Evolutionary conservation across 2,888 invertebrate genomes (phyloP).

Genomic region (Agonopterix subpropinquella): DNA sequence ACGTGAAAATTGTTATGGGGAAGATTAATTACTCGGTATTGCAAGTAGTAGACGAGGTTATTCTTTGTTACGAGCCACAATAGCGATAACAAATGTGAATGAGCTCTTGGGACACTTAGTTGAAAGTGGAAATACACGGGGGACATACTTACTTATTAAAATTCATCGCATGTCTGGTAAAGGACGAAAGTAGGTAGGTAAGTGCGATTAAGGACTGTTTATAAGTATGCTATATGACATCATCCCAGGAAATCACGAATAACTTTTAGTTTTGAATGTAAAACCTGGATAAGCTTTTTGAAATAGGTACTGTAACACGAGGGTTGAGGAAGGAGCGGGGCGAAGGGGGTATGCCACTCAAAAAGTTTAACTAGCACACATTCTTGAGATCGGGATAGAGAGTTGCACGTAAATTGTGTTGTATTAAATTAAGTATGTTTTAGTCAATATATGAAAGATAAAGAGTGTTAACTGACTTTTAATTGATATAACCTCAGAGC

Average conservation of each 20-base stretch:
- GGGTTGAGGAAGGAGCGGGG: too few relatives aligned
- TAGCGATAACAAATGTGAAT: slow-evolving; percentile 2
- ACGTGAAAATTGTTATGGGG: slow-evolving; percentile 41
- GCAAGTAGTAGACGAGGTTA: not conserved
- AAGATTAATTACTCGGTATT: slow-evolving; percentile 23
- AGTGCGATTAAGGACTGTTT: not conserved
- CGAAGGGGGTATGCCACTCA: too few relatives aligned
- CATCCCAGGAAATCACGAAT: not conserved
- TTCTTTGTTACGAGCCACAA: not conserved
- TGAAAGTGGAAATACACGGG: slow-evolving; percentile 15
- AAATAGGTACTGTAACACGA: too few relatives aligned
- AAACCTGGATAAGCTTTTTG: too few relatives aligned
- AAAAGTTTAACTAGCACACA: too few relatives aligned
- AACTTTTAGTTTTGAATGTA: too few relatives aligned
- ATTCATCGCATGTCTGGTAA: slow-evolving; percentile 15
- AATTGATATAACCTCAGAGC: too few relatives aligned
- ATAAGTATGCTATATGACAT: slow-evolving; percentile 1
- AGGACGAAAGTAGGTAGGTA: slow-evolving; percentile 3
- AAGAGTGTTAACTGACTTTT: too few relatives aligned
- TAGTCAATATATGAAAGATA: too few relatives aligned
- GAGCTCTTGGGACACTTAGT: slow-evolving; percentile 15
- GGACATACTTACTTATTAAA: slow-evolving; percentile 7
- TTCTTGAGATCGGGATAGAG: too few relatives aligned
- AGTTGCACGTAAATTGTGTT: too few relatives aligned
- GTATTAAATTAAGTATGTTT: too few relatives aligned